A percentile compares a stretch with the other conserved stretches of the same genome.
Evolutionary conservation across 2,888 invertebrate genomes (phyloP).

Genomic region (Nymphalis c-album): DNA sequence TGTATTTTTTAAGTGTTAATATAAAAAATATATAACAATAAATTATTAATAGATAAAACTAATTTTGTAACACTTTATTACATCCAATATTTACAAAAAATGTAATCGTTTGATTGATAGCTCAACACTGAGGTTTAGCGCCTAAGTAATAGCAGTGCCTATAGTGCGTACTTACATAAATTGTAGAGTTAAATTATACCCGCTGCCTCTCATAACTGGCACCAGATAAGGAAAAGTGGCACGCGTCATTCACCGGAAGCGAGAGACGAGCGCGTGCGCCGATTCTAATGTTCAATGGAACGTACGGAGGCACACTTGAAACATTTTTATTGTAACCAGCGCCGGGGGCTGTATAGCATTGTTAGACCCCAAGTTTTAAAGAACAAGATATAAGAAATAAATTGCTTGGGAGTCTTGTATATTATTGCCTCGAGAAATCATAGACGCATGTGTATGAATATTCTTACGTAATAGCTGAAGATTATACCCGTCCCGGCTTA

Average conservation of each 20-base stretch:
- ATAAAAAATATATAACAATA: no score
- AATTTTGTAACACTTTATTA: no score
- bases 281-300: conserved; percentile 73
- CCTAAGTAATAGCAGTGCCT: no score
- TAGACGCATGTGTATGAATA: not conserved
- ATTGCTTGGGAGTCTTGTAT: conserved; percentile 17
- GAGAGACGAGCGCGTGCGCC: conserved; percentile 68
- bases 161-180: no score
- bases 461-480: not conserved
- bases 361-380: conserved; percentile 48
- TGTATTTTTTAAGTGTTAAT: no score
- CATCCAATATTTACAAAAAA: no score
- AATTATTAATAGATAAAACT: no score
- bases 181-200: conserved; percentile 4
- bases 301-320: conserved; percentile 79
- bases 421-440: conserved; percentile 9
- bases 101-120: no score
- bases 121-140: no score
- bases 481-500: not conserved
- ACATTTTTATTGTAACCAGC: conserved; percentile 75
- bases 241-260: conserved; percentile 71
- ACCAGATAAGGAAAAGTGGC: conserved; percentile 47
- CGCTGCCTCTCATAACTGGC: conserved; percentile 42
- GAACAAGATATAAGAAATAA: conserved; percentile 31
- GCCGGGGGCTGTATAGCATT: conserved; percentile 54